Percentiles rank a stretch among this genome's conserved stretches.
Evolutionary conservation across 2,888 invertebrate genomes (phyloP).

Genomic region (Cephus rjabovi): DNA sequence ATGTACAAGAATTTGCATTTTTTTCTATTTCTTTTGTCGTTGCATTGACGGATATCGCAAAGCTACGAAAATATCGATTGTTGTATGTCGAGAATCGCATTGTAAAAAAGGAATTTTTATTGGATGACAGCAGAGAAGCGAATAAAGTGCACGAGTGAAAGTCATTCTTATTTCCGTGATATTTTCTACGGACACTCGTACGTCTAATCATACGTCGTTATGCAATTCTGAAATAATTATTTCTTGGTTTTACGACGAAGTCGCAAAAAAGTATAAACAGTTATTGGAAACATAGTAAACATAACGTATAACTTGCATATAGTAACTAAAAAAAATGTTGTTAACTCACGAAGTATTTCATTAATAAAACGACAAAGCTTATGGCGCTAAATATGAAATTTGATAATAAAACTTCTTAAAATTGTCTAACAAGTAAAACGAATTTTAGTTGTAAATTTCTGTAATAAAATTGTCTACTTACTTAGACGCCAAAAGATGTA

Average conservation of each 20-base stretch:
- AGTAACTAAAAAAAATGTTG: neutral
- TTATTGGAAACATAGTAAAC: neutral
- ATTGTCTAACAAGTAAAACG: neutral
- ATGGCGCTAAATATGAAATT: neutral
- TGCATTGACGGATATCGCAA: neutral
- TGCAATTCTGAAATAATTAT: conserved; percentile 37
- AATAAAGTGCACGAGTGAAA: conserved; percentile 46
- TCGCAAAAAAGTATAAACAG: neutral
- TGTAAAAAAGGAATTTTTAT: neutral
- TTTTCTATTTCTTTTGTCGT: neutral
- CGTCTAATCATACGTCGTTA: conserved; percentile 37
- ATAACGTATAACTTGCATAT: neutral
- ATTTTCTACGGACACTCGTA: conserved; percentile 28
- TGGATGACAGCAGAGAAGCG: neutral
- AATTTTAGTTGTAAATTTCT: neutral
- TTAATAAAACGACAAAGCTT: no score
- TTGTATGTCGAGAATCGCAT: neutral
- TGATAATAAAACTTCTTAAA: neutral
- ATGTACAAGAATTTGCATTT: neutral
- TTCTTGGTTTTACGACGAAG: neutral
- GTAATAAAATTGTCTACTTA: neutral
- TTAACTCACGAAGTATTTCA: neutral
- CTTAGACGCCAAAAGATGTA: neutral
- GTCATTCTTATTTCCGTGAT: conserved; percentile 50
- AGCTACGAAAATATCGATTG: neutral